Evolutionary conservation across 2,797 vertebrate genomes (phyloP).

Genomic region (Chelonia mydas): DNA sequence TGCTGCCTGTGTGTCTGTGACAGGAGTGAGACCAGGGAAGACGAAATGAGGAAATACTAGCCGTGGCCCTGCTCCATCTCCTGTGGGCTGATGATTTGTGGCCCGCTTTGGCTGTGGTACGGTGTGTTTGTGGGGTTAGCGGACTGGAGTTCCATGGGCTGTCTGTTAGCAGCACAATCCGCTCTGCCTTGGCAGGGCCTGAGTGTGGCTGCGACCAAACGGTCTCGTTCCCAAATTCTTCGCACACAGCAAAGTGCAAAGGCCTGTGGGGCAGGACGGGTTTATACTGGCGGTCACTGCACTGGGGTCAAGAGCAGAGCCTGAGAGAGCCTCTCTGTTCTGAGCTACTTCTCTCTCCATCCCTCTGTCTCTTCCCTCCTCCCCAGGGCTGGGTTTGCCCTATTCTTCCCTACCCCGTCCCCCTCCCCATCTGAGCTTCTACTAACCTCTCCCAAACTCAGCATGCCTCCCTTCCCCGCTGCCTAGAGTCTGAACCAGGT

Average conservation of each 20-base stretch:
- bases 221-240: background rate
- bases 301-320: background rate
- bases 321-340: background rate
- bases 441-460: background rate
- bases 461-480: background rate
- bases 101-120: accelerated
- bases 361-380: background rate
- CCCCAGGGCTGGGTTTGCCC: background rate
- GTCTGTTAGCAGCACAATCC: accelerated
- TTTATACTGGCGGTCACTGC: background rate
- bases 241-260: background rate
- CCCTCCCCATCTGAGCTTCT: background rate
- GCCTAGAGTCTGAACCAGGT: background rate
- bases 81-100: background rate
- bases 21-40: accelerated
- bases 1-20: background rate
- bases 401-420: background rate
- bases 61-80: background rate
- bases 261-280: background rate
- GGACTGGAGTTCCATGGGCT: background rate
- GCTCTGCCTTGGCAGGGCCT: background rate
- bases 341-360: background rate
- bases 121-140: accelerated
- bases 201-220: background rate
- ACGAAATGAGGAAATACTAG: background rate